phyloP scores from a whole-genome alignment of 2,113 vertebrate species.

The Oxyruncus cristatus region DNA sequence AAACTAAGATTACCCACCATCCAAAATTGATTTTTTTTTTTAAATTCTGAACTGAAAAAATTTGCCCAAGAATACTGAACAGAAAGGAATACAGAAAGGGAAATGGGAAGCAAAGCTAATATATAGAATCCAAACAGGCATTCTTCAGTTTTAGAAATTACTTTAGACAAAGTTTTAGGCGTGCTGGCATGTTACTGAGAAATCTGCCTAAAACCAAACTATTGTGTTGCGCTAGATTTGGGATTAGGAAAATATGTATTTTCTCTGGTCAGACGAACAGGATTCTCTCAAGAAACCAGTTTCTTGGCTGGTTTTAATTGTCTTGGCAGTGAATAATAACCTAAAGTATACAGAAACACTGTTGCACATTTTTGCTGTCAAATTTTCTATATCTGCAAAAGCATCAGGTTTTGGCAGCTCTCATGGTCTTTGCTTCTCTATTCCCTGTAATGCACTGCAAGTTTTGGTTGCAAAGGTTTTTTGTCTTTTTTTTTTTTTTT shows the following conservation, averaged over 20 bases:
- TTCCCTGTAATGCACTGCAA: background rate
- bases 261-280: background rate
- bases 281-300: too few species aligned
- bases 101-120: background rate
- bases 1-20: slow-evolving; percentile 2
- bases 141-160: background rate
- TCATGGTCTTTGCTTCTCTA: background rate
- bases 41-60: background rate
- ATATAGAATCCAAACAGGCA: background rate
- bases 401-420: background rate
- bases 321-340: background rate
- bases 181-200: background rate
- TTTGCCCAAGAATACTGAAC: background rate
- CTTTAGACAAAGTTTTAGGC: background rate
- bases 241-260: background rate
- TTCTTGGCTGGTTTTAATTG: background rate
- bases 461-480: background rate
- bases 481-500: background rate
- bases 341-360: background rate
- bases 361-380: background rate
- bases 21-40: background rate
- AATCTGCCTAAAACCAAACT: background rate
- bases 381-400: background rate
- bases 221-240: background rate
- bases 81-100: background rate